Conservation (phyloP, 2,888 invertebrate genomes). For the Brenthis daphne region DNA sequence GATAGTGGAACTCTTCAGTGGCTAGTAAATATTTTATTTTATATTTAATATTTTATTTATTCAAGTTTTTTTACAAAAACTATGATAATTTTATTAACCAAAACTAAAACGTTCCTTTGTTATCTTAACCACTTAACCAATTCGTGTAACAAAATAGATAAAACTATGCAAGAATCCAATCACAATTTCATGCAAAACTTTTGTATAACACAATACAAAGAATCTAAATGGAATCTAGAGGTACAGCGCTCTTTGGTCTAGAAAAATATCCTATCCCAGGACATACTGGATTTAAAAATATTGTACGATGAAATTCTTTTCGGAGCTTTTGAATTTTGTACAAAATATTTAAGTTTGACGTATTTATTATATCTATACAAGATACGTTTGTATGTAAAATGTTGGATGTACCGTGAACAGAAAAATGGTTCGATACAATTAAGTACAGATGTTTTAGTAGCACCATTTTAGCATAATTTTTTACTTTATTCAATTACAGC, state of each 20-base stretch:
- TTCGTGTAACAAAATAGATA: slow-evolving; percentile 12
- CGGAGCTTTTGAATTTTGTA: slow-evolving; percentile 9
- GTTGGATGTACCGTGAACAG: too few species aligned
- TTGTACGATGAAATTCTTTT: slow-evolving; percentile 12
- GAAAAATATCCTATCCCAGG: slow-evolving; percentile 22
- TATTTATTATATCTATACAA: slow-evolving; percentile 10
- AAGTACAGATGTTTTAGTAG: too few species aligned
- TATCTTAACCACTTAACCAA: slow-evolving; percentile 1
- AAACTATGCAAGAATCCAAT: slow-evolving; percentile 18
- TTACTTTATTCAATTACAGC: too few species aligned
- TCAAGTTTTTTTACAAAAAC: too few species aligned
- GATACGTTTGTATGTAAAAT: background rate
- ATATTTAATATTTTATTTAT: too few species aligned
- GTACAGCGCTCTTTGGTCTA: slow-evolving; percentile 24
- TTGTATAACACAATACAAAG: slow-evolving; percentile 18
- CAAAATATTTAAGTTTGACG: slow-evolving; percentile 13
- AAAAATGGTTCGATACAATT: too few species aligned
- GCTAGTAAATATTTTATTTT: too few species aligned
- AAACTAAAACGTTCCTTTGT: background rate
- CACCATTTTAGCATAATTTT: too few species aligned
- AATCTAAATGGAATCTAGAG: slow-evolving; percentile 29
- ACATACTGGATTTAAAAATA: slow-evolving; percentile 22
- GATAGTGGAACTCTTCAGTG: too few species aligned
- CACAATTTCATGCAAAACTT: slow-evolving; percentile 14
- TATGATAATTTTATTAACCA: background rate